These are phyloP conservation scores for Gymnothorax javanicus DNA, from an alignment of 2,797 vertebrate species.

Conservation along the genomic window DNA sequence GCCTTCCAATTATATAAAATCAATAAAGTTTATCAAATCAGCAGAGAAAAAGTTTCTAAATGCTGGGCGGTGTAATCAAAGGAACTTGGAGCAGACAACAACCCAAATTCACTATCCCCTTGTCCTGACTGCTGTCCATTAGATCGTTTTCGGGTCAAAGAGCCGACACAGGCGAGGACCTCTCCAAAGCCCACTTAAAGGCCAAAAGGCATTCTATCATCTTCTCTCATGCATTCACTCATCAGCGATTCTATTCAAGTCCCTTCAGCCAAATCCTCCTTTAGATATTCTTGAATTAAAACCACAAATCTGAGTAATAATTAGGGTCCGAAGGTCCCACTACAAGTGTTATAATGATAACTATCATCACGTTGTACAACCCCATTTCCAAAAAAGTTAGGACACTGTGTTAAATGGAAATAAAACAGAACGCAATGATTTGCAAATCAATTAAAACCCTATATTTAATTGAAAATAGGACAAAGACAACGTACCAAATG, in stretches of 20 bases:
- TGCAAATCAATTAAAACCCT: too few species aligned
- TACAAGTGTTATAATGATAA: too few species aligned
- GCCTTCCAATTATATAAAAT: too few species aligned
- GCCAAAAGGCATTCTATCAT: slow-evolving; percentile 55
- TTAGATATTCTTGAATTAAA: neutral
- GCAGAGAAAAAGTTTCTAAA: too few species aligned
- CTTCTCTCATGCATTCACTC: slow-evolving; percentile 52
- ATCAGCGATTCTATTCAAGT: slow-evolving; percentile 39
- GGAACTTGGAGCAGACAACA: slow-evolving; percentile 54
- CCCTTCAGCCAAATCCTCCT: slow-evolving; percentile 51
- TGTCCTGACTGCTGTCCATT: slow-evolving; percentile 67
- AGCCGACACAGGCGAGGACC: slow-evolving; percentile 69
- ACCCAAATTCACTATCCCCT: slow-evolving; percentile 56
- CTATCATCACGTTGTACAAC: too few species aligned
- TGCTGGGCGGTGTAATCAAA: slow-evolving; percentile 21
- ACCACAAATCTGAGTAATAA: neutral
- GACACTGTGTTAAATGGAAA: too few species aligned
- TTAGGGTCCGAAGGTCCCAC: neutral
- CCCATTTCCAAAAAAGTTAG: too few species aligned
- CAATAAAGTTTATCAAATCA: too few species aligned
- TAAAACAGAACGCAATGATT: too few species aligned
- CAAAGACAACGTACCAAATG: too few species aligned
- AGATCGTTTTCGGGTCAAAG: slow-evolving; percentile 84
- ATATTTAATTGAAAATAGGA: too few species aligned
- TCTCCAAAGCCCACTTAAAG: slow-evolving; percentile 68